phyloP scores from a whole-genome alignment of 2,888 invertebrate species.

The Drosophila colorata region DNA sequence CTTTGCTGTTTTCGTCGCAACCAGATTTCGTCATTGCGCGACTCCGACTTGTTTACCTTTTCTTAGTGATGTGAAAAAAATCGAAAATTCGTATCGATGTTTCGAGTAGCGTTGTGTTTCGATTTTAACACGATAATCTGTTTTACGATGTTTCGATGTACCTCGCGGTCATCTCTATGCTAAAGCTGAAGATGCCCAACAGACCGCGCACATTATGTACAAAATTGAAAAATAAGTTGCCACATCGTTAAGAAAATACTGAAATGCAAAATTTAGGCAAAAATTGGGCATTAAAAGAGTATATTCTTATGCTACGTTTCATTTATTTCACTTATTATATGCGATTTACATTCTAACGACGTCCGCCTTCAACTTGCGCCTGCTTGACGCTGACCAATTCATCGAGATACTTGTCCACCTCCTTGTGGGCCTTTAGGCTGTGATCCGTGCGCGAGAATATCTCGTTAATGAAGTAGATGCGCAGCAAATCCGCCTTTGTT shows the following conservation, averaged over 20 bases:
- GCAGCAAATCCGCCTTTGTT: conserved; percentile 77
- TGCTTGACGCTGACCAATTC: conserved; percentile 58
- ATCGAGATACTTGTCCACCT: conserved; percentile 76
- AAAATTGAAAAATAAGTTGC: conserved; percentile 7
- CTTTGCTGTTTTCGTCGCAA: conserved; percentile 38
- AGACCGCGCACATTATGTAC: too few relatives aligned
- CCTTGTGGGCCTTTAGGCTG: conserved; percentile 80
- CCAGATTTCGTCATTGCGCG: conserved; percentile 61
- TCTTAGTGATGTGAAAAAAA: not conserved
- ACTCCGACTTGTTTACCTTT: conserved; percentile 43
- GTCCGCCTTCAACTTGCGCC: not conserved
- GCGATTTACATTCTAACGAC: conserved; percentile 12
- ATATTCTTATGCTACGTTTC: not conserved
- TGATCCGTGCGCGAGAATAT: conserved; percentile 75
- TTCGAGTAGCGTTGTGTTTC: too few relatives aligned
- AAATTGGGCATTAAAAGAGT: not conserved
- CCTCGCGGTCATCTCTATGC: too few relatives aligned
- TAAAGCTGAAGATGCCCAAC: too few relatives aligned
- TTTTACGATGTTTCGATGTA: too few relatives aligned
- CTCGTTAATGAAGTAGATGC: conserved; percentile 70
- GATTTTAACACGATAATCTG: too few relatives aligned
- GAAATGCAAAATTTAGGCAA: not conserved
- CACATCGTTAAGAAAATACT: conserved; percentile 20
- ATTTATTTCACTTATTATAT: not conserved
- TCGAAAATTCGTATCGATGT: too few relatives aligned